Evolutionary conservation across 2,888 invertebrate species (phyloP), one percentile per base, ranked within the genome.

Genomic region (Vandiemenella viatica): DNA sequence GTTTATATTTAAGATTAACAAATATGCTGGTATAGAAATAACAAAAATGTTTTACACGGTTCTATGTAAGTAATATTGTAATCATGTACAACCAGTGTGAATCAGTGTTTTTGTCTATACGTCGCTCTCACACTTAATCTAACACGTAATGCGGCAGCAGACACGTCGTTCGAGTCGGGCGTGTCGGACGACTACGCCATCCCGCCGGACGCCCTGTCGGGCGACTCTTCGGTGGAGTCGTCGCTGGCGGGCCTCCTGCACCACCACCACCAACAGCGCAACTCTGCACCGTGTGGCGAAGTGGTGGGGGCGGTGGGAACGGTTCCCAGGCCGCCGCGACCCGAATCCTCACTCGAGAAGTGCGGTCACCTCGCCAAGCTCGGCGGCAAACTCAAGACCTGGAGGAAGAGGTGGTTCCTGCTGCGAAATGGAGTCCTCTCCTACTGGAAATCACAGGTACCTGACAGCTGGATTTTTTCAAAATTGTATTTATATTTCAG

Each of bases 121-220:
- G n/a, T n/a, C n/a, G n/a, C n/a, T n/a, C n/a, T n/a, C n/a, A n/a
- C n/a, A n/a, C n/a, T n/a, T n/a, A n/a, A n/a, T n/a, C n/a, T n/a
- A n/a, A n/a, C n/a, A n/a, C n/a, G n/a, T n/a, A n/a, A n/a, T 46
- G 40, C 10, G 20, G n/a, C n/a, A 16, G 66, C 75, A 87, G 87
- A 88, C 68, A 85, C 85, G 56, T 90, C 90, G 52, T 84, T 89
- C 70, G 91, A 91, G 68, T 90, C 90, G 50, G 90, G 91, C 59
- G 82, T 90, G 72, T 92, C 93, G 26, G 92, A 93, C 65, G 95
- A 95, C 72, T 95, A 95, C 68, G 93, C 93, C 50, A 83, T 95
- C 61, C 95, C 95, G 8, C 95, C 95, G 8, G 95, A 95, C 67
- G 92, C 92, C 0, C 75, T 88, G 16, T 88, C 87, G 51, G 78